Evolutionary conservation across 2,888 invertebrate species (phyloP), one percentile per base, ranked within the genome.

Genomic region (Melanostoma scalare): DNA sequence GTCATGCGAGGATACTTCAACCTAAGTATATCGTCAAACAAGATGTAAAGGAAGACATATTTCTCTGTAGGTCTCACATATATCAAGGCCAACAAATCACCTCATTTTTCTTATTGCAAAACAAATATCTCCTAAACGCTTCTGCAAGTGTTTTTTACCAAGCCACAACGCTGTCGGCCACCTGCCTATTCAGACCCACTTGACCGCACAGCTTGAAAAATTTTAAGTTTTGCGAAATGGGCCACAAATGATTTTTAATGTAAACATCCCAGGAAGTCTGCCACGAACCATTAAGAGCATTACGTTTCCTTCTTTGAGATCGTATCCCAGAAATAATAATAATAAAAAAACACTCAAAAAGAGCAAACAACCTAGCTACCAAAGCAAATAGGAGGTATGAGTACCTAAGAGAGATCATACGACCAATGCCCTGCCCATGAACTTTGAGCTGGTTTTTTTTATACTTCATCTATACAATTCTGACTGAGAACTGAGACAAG

Each of bases 201-300:
- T 42, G 46, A 48, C 20, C 20, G 38, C 36, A 36, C 3, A 38
- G 20, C 8, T 36, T n/a, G 55, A 20, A 20, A 20, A 20, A 20
- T 20, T 20, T 20, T 20, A 20, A 55, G 8, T 38, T 10, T 35
- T 35, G 3, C 0, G 20, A 50, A 50, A 50, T 31, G 8, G 31
- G 50, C 8, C 30, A n/a, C 36, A 55, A 38, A 38, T 55, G 20
- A 55, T 55, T 55, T 55, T 55, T 38, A 38, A 38, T 36, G 55
- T 20, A 36, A 55, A 30, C 55, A 20, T 20, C 20, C 33, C 36
- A 38, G 20, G 55, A 20, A 3, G 4, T 38, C 20, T 55, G 55
- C 5, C 4, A 38, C 4, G 36, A 50, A 31, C 30, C 31, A 20
- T 31, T 31, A 50, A 31, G 8, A 6, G 31, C 3, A 50, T 50